Conservation (phyloP, 2,888 invertebrate genomes). For the Athripsodes cinereus region DNA sequence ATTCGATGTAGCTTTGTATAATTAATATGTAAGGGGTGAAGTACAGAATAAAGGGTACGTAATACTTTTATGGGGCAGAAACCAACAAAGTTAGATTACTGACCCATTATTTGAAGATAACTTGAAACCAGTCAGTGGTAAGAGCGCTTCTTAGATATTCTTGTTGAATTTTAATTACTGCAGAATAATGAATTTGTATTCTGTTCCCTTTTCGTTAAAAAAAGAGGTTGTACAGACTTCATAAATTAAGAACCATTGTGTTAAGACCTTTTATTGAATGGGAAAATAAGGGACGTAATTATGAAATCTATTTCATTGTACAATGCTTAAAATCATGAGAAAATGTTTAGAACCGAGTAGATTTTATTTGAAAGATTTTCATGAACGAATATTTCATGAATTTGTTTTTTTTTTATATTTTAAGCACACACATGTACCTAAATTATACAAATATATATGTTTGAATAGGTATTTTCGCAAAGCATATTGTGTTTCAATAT, state of each 20-base stretch:
- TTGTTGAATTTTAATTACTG: constrained; percentile 1
- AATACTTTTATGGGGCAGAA: constrained; percentile 7
- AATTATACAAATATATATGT: too few species aligned
- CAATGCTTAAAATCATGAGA: too few species aligned
- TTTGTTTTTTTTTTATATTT: too few species aligned
- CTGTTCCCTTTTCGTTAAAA: background rate
- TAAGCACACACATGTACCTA: too few species aligned
- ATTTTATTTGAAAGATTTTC: too few species aligned
- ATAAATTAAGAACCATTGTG: background rate
- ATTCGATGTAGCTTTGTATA: too few species aligned
- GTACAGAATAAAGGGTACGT: constrained; percentile 1
- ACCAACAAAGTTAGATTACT: constrained; percentile 16
- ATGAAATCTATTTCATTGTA: too few species aligned
- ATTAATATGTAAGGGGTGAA: constrained; percentile 26
- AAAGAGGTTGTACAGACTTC: background rate
- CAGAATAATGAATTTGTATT: background rate
- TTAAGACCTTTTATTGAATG: background rate
- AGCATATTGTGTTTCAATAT: too few species aligned
- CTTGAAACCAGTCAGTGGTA: constrained; percentile 14
- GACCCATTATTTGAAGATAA: constrained; percentile 21
- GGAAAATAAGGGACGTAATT: too few species aligned
- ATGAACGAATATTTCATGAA: too few species aligned
- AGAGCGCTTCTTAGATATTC: constrained; percentile 12
- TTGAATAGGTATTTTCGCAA: too few species aligned
- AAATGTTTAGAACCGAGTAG: too few species aligned